phyloP scores from a whole-genome alignment of 1,140 invertebrate species.

The Cyphomyrmex costatus region DNA sequence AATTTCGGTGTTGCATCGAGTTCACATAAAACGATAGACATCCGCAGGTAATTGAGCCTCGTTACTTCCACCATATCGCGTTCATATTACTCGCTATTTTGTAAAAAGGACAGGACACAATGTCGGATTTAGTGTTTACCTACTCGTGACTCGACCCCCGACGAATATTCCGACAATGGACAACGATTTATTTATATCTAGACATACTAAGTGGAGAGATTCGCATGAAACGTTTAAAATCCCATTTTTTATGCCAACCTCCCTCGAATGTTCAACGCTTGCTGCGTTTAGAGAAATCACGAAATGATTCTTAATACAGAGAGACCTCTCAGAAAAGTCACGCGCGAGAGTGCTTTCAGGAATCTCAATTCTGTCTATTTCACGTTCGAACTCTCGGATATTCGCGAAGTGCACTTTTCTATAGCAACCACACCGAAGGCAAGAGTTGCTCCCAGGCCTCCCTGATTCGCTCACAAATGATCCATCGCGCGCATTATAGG shows the following conservation, averaged over 20 bases:
- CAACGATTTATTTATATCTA: not conserved
- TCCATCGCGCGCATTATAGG: constrained; percentile 74
- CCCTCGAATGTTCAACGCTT: not conserved
- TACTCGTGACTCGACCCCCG: constrained; percentile 7
- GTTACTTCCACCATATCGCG: constrained; percentile 3
- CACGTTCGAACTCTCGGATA: not conserved
- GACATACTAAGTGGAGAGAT: constrained; percentile 15
- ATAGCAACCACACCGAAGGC: not conserved
- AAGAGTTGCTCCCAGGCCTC: constrained; percentile 31
- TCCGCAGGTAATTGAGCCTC: constrained; percentile 33
- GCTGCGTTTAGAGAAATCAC: not conserved
- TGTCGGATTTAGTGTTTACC: not conserved
- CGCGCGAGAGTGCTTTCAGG: not conserved
- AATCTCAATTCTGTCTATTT: constrained; percentile 33
- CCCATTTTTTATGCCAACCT: constrained; percentile 16
- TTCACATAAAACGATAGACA: constrained; percentile 54
- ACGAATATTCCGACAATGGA: constrained; percentile 10
- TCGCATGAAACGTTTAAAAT: constrained; percentile 26
- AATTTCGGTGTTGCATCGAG: constrained; percentile 37
- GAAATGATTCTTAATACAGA: constrained; percentile 6
- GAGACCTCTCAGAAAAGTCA: constrained; percentile 8
- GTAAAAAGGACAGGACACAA: not conserved
- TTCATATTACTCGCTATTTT: constrained; percentile 19
- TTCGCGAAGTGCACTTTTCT: constrained; percentile 36
- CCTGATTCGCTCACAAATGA: constrained; percentile 56